Evolutionary conservation across 2,888 invertebrate species (phyloP).

Genomic region (Nysson spinosus): DNA sequence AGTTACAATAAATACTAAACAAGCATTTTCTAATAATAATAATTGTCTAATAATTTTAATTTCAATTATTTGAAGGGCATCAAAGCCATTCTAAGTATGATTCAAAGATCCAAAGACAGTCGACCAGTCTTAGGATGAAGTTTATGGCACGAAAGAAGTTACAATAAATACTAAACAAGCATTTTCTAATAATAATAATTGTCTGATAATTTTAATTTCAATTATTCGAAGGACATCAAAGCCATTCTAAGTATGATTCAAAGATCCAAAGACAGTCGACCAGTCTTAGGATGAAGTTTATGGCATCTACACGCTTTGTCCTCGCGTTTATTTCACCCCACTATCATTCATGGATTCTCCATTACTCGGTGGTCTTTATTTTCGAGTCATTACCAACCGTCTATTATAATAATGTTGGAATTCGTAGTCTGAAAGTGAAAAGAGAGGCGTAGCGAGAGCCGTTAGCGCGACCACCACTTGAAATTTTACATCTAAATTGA

Average conservation of each 20-base stretch:
- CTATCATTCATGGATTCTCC: conserved; percentile 22
- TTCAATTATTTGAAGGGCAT: no score
- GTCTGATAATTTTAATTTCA: no score
- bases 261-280: background rate
- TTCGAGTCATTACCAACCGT: conserved; percentile 58
- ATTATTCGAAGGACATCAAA: conserved; percentile 21
- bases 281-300: conserved; percentile 14
- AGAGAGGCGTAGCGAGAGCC: conserved; percentile 11
- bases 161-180: no score
- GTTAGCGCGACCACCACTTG: conserved; percentile 40
- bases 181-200: no score
- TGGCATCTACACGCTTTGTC: conserved; percentile 22
- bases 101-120: no score
- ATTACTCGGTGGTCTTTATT: conserved; percentile 54
- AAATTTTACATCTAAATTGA: conserved; percentile 71
- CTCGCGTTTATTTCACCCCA: background rate
- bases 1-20: no score
- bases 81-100: no score
- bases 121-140: no score
- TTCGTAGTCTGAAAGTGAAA: conserved; percentile 40
- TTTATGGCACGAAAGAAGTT: no score
- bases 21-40: no score
- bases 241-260: conserved; percentile 14
- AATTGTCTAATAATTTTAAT: no score
- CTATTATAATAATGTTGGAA: conserved; percentile 61